Evolutionary conservation across 1,140 invertebrate genomes (phyloP).

Genomic region (Zophobas atratus): DNA sequence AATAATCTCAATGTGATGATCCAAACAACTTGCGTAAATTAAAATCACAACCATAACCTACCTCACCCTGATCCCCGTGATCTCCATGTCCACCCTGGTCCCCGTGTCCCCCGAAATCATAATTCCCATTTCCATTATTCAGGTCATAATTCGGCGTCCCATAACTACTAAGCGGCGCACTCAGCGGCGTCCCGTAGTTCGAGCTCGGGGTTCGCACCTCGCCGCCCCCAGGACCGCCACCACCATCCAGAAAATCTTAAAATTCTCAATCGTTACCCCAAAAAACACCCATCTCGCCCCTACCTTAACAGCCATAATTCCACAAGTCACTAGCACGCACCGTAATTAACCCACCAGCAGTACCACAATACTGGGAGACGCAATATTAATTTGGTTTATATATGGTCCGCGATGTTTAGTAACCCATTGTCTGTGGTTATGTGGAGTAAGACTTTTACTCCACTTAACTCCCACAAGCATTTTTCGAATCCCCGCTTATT

Average conservation of each 20-base stretch:
- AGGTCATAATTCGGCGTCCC: constrained; percentile 55
- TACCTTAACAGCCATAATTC: constrained; percentile 19
- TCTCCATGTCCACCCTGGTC: constrained; percentile 45
- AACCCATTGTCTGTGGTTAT: constrained; percentile 64
- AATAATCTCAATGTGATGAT: too few species aligned
- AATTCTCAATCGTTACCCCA: background rate
- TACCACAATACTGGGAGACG: constrained; percentile 10
- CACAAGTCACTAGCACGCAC: background rate
- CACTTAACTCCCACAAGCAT: constrained; percentile 59
- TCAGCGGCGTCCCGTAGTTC: constrained; percentile 57
- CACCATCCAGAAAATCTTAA: constrained; percentile 21
- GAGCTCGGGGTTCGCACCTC: constrained; percentile 55
- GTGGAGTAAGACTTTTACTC: constrained; percentile 63
- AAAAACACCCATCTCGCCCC: constrained; percentile 3
- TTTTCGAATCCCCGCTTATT: constrained; percentile 24
- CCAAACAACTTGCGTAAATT: background rate
- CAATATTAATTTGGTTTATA: constrained; percentile 64
- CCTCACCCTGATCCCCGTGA: constrained; percentile 58
- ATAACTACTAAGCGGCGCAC: constrained; percentile 55
- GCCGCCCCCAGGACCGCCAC: constrained; percentile 35
- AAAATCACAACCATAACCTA: constrained; percentile 41
- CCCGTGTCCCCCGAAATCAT: constrained; percentile 33
- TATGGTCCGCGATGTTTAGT: constrained; percentile 61
- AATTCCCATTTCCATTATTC: too few species aligned
- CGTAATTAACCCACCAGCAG: background rate